Percentiles rank a stretch among this genome's conserved stretches.
Conservation (phyloP, 1,140 invertebrate species). For the Oryzaephilus surinamensis region DNA sequence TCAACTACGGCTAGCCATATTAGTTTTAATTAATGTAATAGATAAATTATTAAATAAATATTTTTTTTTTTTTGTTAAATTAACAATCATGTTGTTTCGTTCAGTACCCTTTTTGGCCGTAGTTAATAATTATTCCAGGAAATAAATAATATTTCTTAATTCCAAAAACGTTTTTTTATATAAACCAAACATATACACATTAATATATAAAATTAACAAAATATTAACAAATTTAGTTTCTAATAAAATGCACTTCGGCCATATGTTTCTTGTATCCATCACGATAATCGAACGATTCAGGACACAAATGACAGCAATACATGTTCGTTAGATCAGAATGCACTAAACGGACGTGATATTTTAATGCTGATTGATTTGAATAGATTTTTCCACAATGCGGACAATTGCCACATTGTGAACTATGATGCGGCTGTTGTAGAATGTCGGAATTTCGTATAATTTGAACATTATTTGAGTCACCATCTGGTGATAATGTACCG, state of each 20-base stretch:
- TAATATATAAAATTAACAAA: too few species aligned
- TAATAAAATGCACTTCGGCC: slow-evolving; percentile 50
- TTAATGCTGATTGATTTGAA: slow-evolving; percentile 52
- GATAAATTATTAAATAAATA: too few species aligned
- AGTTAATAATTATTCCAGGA: too few species aligned
- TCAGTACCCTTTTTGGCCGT: too few species aligned
- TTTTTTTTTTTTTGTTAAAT: too few species aligned
- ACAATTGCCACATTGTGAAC: slow-evolving; percentile 49
- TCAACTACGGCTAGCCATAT: too few species aligned
- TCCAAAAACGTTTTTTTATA: too few species aligned
- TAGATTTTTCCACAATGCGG: slow-evolving; percentile 50
- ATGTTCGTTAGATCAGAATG: slow-evolving; percentile 54
- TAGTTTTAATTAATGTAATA: too few species aligned
- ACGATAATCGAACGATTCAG: slow-evolving; percentile 49
- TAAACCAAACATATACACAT: too few species aligned
- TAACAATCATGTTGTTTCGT: too few species aligned
- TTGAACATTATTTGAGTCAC: slow-evolving; percentile 15
- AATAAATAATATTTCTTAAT: too few species aligned
- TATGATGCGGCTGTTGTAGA: slow-evolving; percentile 39
- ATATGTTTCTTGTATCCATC: slow-evolving; percentile 55
- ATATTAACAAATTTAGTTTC: too few species aligned
- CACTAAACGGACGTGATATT: slow-evolving; percentile 57
- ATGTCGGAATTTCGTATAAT: neutral
- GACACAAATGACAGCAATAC: slow-evolving; percentile 54
- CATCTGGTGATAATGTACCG: slow-evolving; percentile 3